phyloP scores from a whole-genome alignment of 2,113 vertebrate species.

The Suncus etruscus region DNA sequence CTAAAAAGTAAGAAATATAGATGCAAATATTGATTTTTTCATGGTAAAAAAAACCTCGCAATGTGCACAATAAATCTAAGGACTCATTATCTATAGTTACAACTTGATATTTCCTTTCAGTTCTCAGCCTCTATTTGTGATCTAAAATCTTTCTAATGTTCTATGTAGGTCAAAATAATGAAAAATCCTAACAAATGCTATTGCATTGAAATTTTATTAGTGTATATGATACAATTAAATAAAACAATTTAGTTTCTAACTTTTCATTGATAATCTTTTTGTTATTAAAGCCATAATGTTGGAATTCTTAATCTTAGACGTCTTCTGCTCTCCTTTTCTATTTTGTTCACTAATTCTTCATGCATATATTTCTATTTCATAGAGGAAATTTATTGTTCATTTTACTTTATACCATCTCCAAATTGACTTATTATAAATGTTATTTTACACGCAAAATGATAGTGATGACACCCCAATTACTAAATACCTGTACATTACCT shows the following conservation, averaged over 20 bases:
- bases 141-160: background rate
- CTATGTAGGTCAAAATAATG: background rate
- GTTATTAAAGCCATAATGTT: background rate
- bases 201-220: background rate
- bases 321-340: background rate
- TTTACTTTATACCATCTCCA: background rate
- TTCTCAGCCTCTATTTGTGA: background rate
- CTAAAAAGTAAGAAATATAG: background rate
- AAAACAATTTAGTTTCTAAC: background rate
- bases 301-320: background rate
- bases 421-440: background rate
- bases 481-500: background rate
- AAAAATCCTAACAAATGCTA: background rate
- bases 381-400: background rate
- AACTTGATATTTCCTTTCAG: background rate
- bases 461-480: background rate
- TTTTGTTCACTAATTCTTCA: background rate
- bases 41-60: background rate
- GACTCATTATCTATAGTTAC: background rate
- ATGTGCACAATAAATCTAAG: background rate
- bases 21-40: background rate
- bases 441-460: constrained; percentile 10
- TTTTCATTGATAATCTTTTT: background rate
- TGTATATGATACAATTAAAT: background rate
- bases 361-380: background rate